Percentiles rank a stretch among this genome's conserved stretches.
phyloP scores from a whole-genome alignment of 2,888 invertebrate species.

The Aproaerema taeniolella region DNA sequence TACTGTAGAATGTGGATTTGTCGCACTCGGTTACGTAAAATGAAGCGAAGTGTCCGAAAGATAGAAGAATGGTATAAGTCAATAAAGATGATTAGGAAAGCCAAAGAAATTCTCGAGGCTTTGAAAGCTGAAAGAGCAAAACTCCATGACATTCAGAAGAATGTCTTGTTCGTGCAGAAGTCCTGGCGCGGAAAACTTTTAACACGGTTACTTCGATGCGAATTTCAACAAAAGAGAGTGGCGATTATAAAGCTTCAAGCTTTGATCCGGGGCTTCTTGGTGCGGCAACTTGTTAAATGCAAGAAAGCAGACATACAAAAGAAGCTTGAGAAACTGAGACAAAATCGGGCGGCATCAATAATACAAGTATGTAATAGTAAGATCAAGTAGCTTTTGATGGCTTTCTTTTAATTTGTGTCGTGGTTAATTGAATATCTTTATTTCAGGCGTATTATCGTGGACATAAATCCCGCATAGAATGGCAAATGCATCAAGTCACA shows the following conservation, averaged over 20 bases:
- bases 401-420: too few species aligned
- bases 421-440: too few species aligned
- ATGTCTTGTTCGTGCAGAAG: slow-evolving; percentile 48
- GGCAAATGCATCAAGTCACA: too few species aligned
- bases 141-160: slow-evolving; percentile 33
- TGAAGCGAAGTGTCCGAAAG: slow-evolving; percentile 54
- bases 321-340: slow-evolving; percentile 52
- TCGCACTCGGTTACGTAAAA: slow-evolving; percentile 35
- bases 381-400: slow-evolving; percentile 12
- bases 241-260: slow-evolving; percentile 57
- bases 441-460: too few species aligned
- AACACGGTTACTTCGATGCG: slow-evolving; percentile 49
- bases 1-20: slow-evolving; percentile 58
- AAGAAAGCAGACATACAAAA: slow-evolving; percentile 58
- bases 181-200: slow-evolving; percentile 57
- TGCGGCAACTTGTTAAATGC: slow-evolving; percentile 59
- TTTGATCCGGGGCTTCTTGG: slow-evolving; percentile 63
- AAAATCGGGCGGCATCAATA: slow-evolving; percentile 74
- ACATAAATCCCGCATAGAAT: too few species aligned
- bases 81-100: slow-evolving; percentile 38
- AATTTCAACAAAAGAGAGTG: slow-evolving; percentile 44
- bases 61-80: slow-evolving; percentile 74
- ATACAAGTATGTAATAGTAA: too few species aligned
- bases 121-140: slow-evolving; percentile 38
- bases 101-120: slow-evolving; percentile 34